Evolutionary conservation across 2,888 invertebrate genomes (phyloP), one percentile per base, ranked within the genome.

Genomic region (Synanthedon vespiformis): DNA sequence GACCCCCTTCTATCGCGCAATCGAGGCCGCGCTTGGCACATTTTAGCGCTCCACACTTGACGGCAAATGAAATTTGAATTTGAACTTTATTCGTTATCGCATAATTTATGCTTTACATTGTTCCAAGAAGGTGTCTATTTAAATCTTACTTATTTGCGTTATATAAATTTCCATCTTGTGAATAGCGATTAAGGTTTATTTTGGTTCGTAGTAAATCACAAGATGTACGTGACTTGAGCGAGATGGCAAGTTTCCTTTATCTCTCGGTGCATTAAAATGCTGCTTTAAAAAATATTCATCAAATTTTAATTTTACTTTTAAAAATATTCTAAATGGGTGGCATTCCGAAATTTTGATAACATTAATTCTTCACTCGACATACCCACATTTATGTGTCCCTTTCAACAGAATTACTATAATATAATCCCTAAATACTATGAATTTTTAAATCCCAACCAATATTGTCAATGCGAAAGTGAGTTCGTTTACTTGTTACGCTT

Each of bases 1-100:
- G 60, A 61, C 67, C 62, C 59, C 57, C 61, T 65, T 63, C 40
- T 48, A 40, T 27, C 34, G 48, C 52, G 44, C 55, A 64, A 55
- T 65, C 68, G 65, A 65, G 62, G 56, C 51, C 51, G 40, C 34
- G 47, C 16, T 52, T 56, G 56, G 56, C 52, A 56, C 60, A 58
- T 59, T 57, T 58, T 55, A 57, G 52, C 51, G 56, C 59, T 51
- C 52, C 52, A 48, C 44, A 16, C 49, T 4, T 5, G 34, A 44
- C 6, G 44, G 44, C 14, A 5, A 13, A 13, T 13, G 44, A n/a
- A 51, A 55, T 56, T 55, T 44, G 47, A 55, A 41, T 53, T 56
- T 53, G 53, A 53, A 53, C 52, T 55, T 56, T 55, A 55, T 52
- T 50, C 53, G 48, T 27, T 11, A 44, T 40, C n/a, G 41, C 53